Evolutionary conservation across 1,140 invertebrate species (phyloP), one percentile per base, ranked within the genome.

Genomic region (Brachionus manjavacas): DNA sequence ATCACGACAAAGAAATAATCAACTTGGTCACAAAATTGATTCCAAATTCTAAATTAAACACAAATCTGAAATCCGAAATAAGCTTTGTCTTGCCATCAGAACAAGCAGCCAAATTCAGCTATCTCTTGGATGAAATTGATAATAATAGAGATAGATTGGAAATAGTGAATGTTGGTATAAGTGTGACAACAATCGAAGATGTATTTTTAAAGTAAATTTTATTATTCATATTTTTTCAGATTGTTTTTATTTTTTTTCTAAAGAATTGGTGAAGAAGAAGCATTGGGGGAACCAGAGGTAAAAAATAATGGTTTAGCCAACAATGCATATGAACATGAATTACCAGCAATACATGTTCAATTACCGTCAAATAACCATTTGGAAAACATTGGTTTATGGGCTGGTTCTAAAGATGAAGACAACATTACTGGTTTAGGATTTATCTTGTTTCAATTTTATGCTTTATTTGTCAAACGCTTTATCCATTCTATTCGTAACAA

Each of bases 111-210:
- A 83, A 84, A 12, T 90, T 90, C 85, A 86, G 86, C 49, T 87
- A 89, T 52, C 89, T 94, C 55, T 92, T 95, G 86, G 88, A 91
- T 23, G 88, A 91, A 14, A 86, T 95, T 25, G 94, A 95, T 87
- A 85, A 86, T 0, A 88, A 91, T 14, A 41, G 91, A 85, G 87
- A 88, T 0, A 86, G 90, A 41, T 87, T 95, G 4, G 92, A 92
- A 0, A 92, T 96, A 60, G 89, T 91, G 20, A 93, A 92, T 87
- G 96, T 95, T 88, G 95, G 95, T 0, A 93, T 97, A 0, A 96
- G 95, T 28, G 96, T 96, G 93, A 96, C 95, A 14, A 95, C 95
- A 0, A 88, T 97, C 81, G 95, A 97, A 89, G 95, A 97, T 88
- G 95, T 95, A 1, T 90, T 89, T 78, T 85, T 90, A 41, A 81